phyloP scores from a whole-genome alignment of 2,797 vertebrate genomes.

The Microchirus variegatus region DNA sequence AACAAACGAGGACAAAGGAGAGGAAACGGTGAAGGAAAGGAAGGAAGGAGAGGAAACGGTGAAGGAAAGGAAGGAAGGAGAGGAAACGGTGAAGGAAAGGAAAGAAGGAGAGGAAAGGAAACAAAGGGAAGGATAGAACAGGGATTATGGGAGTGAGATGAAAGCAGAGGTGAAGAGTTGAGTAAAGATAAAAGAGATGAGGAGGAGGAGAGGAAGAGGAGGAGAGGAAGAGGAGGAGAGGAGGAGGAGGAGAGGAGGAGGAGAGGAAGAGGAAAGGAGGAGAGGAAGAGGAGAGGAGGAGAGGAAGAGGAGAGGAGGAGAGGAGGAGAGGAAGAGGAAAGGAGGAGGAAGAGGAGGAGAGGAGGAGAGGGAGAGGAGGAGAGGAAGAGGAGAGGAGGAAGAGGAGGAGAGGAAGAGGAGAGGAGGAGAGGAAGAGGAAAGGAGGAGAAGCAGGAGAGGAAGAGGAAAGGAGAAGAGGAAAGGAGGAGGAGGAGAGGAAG shows the following conservation, averaged over 20 bases:
- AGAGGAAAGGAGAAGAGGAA: slow-evolving; percentile 25
- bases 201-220: too few species aligned
- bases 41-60: too few species aligned
- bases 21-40: too few species aligned
- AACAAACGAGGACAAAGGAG: background rate
- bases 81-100: background rate
- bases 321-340: too few species aligned
- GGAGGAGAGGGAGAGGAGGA: slow-evolving; percentile 35
- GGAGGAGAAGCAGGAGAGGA: slow-evolving; percentile 34
- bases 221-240: slow-evolving; percentile 12
- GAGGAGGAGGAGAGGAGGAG: slow-evolving; percentile 33
- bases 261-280: slow-evolving; percentile 24
- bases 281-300: slow-evolving; percentile 25
- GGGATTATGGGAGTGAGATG: background rate
- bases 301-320: background rate
- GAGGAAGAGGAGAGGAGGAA: slow-evolving; percentile 23
- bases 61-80: background rate
- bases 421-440: slow-evolving; percentile 1
- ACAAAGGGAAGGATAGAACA: background rate
- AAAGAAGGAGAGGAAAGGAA: background rate
- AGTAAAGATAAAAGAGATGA: background rate
- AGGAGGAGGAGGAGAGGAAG: too few species aligned
- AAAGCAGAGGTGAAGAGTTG: background rate
- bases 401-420: too few species aligned
- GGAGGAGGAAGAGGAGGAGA: slow-evolving; percentile 13